phyloP scores from a whole-genome alignment of 2,888 invertebrate species.

The Halocaridina rubra region DNA sequence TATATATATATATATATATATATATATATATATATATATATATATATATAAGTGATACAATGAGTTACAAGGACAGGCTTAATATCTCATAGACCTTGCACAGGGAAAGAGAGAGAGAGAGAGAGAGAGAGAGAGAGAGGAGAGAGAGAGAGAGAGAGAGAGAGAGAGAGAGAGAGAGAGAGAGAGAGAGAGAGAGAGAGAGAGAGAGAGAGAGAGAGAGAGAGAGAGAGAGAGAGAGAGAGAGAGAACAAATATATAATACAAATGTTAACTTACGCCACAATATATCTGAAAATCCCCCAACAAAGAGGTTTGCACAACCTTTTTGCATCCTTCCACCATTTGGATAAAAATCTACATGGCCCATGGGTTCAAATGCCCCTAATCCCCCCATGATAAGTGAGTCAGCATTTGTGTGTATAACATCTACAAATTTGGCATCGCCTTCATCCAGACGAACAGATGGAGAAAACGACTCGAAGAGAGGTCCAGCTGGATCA shows the following conservation, averaged over 20 bases:
- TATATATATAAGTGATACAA: background rate
- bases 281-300: constrained; percentile 89
- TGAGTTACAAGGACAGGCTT: background rate
- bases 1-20: background rate
- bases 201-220: background rate
- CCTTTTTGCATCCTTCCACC: constrained; percentile 93
- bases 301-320: constrained; percentile 90
- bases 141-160: background rate
- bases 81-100: background rate
- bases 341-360: constrained; percentile 92
- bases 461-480: constrained; percentile 88
- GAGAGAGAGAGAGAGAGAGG: background rate
- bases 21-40: background rate
- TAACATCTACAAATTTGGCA: constrained; percentile 90
- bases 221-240: background rate
- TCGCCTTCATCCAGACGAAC: constrained; percentile 86
- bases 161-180: background rate
- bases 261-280: constrained; percentile 80
- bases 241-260: background rate
- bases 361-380: constrained; percentile 91
- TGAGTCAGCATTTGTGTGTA: constrained; percentile 93
- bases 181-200: background rate
- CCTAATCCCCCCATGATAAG: constrained; percentile 89
- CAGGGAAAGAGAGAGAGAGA: background rate
- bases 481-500: constrained; percentile 91